A percentile compares a stretch with the other conserved stretches of the same genome.
Evolutionary conservation across 2,113 vertebrate genomes (phyloP).

Genomic region (Paralichthys olivaceus): DNA sequence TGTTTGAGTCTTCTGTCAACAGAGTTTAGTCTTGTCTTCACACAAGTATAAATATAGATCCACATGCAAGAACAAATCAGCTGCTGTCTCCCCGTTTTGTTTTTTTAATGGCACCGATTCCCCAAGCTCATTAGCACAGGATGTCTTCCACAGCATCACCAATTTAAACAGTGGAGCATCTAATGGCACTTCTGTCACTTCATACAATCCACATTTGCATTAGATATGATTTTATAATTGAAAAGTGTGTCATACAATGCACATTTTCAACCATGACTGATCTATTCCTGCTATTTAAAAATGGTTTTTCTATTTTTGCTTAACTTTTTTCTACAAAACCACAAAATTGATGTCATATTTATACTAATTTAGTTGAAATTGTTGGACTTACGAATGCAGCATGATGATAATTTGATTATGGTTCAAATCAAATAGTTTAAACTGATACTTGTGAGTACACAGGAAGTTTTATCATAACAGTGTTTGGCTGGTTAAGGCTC

Average conservation of each 20-base stretch:
- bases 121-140: conserved; percentile 36
- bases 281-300: too few relatives aligned
- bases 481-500: not conserved
- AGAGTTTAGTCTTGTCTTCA: conserved; percentile 1
- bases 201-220: not conserved
- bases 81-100: not conserved
- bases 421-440: too few relatives aligned
- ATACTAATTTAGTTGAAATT: too few relatives aligned
- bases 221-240: not conserved
- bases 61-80: conserved; percentile 16
- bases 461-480: not conserved
- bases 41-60: not conserved
- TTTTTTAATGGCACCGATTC: not conserved
- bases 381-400: too few relatives aligned
- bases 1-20: conserved; percentile 41
- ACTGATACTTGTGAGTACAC: too few relatives aligned
- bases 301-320: too few relatives aligned
- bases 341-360: too few relatives aligned
- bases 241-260: too few relatives aligned
- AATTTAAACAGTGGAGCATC: conserved; percentile 1
- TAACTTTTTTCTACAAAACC: too few relatives aligned
- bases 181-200: not conserved
- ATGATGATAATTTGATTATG: too few relatives aligned
- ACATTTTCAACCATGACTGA: too few relatives aligned
- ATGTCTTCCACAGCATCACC: conserved; percentile 14